A percentile compares a stretch with the other conserved stretches of the same genome.
phyloP scores from a whole-genome alignment of 2,888 invertebrate species.

The Lingula anatina region DNA sequence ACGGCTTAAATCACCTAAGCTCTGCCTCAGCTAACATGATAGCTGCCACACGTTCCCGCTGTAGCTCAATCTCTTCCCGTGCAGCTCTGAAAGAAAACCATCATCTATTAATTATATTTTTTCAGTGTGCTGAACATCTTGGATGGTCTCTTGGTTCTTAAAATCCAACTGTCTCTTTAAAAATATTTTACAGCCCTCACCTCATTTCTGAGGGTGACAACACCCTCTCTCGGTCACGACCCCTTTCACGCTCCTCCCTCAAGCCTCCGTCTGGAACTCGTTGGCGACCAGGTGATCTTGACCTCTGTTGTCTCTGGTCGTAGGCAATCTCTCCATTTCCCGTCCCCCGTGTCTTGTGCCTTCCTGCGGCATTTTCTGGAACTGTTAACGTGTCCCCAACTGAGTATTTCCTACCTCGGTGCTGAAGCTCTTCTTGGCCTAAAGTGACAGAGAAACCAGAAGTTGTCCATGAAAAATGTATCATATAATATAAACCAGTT shows the following conservation, averaged over 20 bases:
- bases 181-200: too few species aligned
- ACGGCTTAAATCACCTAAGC: too few species aligned
- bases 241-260: too few species aligned
- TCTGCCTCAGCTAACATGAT: too few species aligned
- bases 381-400: slow-evolving; percentile 29
- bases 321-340: too few species aligned
- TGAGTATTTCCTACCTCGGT: slow-evolving; percentile 18
- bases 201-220: slow-evolving; percentile 71
- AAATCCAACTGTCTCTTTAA: too few species aligned
- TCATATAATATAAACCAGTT: too few species aligned
- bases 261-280: slow-evolving; percentile 48
- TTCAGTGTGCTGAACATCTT: neutral
- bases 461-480: neutral
- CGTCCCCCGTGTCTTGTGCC: neutral
- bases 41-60: too few species aligned
- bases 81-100: slow-evolving; percentile 3
- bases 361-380: slow-evolving; percentile 19
- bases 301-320: too few species aligned
- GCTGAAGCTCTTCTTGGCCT: slow-evolving; percentile 23
- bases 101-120: neutral
- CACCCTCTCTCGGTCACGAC: too few species aligned
- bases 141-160: too few species aligned
- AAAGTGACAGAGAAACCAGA: slow-evolving; percentile 15
- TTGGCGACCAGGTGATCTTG: slow-evolving; percentile 33
- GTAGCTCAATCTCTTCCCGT: too few species aligned